A percentile compares a stretch with the other conserved stretches of the same genome.
Evolutionary conservation across 2,888 invertebrate genomes (phyloP).

Genomic region (Halictus quadricinctus): DNA sequence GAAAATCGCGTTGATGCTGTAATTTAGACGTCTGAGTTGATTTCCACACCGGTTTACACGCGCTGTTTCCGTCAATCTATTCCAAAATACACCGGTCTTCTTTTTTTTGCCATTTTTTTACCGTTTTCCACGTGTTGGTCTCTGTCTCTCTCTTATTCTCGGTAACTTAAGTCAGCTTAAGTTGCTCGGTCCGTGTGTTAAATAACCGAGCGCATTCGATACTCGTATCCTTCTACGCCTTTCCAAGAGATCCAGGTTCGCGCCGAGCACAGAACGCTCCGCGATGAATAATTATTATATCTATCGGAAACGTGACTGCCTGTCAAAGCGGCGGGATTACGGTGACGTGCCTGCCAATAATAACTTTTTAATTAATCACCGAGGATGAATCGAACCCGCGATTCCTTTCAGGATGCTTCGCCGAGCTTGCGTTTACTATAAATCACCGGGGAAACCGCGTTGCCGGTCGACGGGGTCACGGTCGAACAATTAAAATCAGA

Average conservation of each 20-base stretch:
- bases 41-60: not conserved
- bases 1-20: not conserved
- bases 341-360: not conserved
- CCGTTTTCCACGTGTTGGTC: not conserved
- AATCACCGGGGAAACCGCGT: not conserved
- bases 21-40: not conserved
- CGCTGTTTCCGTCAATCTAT: not conserved
- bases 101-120: not conserved
- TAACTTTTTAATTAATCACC: slow-evolving; percentile 27
- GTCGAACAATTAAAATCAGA: not conserved
- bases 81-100: not conserved
- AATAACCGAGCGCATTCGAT: slow-evolving; percentile 20
- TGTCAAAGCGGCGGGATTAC: not conserved
- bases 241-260: slow-evolving; percentile 30
- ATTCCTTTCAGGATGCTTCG: not conserved
- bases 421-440: not conserved
- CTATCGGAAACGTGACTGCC: slow-evolving; percentile 8
- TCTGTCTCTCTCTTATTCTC: not conserved
- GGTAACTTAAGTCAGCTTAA: slow-evolving; percentile 25
- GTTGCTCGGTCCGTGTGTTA: slow-evolving; percentile 33
- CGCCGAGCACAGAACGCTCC: not conserved
- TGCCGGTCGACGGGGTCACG: not conserved
- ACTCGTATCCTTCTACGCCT: slow-evolving; percentile 32
- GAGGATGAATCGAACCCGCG: not conserved
- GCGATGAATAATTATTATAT: slow-evolving; percentile 21